Percentiles rank a stretch among this genome's conserved stretches.
These are phyloP conservation scores for Philopedon plagiatum DNA, from an alignment of 2,888 invertebrate species.

Conservation along the genomic window DNA sequence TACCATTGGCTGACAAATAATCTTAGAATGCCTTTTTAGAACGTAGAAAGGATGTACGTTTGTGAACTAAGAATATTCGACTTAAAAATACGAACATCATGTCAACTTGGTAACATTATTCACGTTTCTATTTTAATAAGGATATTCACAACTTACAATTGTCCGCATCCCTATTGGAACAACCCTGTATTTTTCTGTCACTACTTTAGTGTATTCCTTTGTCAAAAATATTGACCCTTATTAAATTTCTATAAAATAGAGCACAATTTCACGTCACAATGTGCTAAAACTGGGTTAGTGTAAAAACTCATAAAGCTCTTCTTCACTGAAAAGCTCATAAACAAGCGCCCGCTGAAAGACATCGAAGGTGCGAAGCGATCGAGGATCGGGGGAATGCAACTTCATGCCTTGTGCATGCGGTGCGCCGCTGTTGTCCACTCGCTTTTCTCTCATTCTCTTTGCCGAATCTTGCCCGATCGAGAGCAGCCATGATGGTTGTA, in stretches of 20 bases:
- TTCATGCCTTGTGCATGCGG: conserved; percentile 44
- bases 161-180: too few relatives aligned
- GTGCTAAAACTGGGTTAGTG: conserved; percentile 44
- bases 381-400: conserved; percentile 33
- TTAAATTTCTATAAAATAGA: not conserved
- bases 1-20: too few relatives aligned
- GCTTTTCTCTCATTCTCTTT: conserved; percentile 44
- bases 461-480: conserved; percentile 40
- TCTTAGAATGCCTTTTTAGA: too few relatives aligned
- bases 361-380: conserved; percentile 40
- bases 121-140: too few relatives aligned
- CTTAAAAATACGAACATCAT: too few relatives aligned
- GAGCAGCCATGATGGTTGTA: conserved; percentile 50
- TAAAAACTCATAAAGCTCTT: conserved; percentile 44
- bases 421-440: conserved; percentile 42
- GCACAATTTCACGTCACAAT: not conserved
- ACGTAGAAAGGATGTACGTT: too few relatives aligned
- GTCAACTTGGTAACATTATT: too few relatives aligned
- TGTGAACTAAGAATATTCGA: too few relatives aligned
- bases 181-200: too few relatives aligned
- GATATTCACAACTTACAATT: too few relatives aligned
- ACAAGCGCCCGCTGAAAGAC: conserved; percentile 39
- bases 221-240: not conserved
- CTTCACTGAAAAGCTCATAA: conserved; percentile 35
- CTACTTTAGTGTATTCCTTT: too few relatives aligned